Percentiles rank a stretch among this genome's conserved stretches.
These are phyloP conservation scores for Mimas tiliae DNA, from an alignment of 2,888 invertebrate species.

Conservation along the genomic window DNA sequence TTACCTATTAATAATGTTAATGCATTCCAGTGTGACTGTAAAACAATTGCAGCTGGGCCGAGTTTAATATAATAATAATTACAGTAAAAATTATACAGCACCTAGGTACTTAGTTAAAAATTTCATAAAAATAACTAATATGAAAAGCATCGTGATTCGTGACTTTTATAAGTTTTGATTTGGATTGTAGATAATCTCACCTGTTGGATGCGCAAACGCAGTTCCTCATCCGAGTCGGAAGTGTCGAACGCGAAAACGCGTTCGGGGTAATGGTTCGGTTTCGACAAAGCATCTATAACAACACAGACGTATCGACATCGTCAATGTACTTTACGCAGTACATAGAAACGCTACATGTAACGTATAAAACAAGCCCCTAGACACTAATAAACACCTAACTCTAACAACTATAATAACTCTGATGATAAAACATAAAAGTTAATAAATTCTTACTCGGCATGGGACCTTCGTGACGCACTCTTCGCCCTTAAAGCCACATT, in stretches of 20 bases:
- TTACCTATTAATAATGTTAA: no score
- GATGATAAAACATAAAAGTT: slow-evolving; percentile 37
- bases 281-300: slow-evolving; percentile 85
- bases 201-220: slow-evolving; percentile 81
- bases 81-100: no score
- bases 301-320: slow-evolving; percentile 76
- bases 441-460: slow-evolving; percentile 24
- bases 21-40: no score
- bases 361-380: slow-evolving; percentile 34
- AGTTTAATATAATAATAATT: no score
- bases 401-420: slow-evolving; percentile 29
- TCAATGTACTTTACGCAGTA: slow-evolving; percentile 27
- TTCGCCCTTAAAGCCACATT: slow-evolving; percentile 55
- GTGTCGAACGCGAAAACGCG: slow-evolving; percentile 81
- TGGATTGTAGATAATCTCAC: slow-evolving; percentile 54
- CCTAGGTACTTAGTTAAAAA: not conserved
- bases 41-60: no score
- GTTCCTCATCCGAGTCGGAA: slow-evolving; percentile 79
- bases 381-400: slow-evolving; percentile 32
- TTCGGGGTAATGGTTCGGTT: slow-evolving; percentile 82
- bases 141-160: not conserved
- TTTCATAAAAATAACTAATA: not conserved
- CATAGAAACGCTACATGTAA: slow-evolving; percentile 2
- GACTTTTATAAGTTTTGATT: slow-evolving; percentile 27
- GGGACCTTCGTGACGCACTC: slow-evolving; percentile 53